Evolutionary conservation across 2,888 invertebrate genomes (phyloP).

Genomic region (Agrotis puta): DNA sequence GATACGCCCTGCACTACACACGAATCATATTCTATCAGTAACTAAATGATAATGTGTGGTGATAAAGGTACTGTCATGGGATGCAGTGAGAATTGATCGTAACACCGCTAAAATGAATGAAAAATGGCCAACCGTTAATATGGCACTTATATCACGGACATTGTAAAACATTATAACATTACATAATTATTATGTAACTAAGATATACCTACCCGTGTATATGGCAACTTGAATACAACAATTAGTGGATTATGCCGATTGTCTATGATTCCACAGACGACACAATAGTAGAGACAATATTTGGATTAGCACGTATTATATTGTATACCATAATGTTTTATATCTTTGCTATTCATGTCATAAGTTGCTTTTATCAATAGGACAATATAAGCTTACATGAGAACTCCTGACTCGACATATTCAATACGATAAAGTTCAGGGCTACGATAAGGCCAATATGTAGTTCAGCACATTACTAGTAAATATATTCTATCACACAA

Average conservation of each 20-base stretch:
- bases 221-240: constrained; percentile 78
- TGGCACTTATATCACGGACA: constrained; percentile 87
- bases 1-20: constrained; percentile 43
- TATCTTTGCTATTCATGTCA: constrained; percentile 27
- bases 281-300: constrained; percentile 46
- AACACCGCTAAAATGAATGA: constrained; percentile 71
- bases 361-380: constrained; percentile 39
- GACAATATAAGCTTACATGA: constrained; percentile 32
- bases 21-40: constrained; percentile 56
- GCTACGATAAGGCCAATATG: constrained; percentile 54
- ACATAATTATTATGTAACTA: constrained; percentile 67
- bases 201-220: constrained; percentile 79
- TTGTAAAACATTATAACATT: constrained; percentile 70
- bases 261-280: constrained; percentile 64
- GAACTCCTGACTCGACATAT: constrained; percentile 35
- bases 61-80: constrained; percentile 78
- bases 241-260: constrained; percentile 73
- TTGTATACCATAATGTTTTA: constrained; percentile 27
- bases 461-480: constrained; percentile 56
- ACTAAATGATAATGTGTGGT: constrained; percentile 58
- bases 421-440: constrained; percentile 44
- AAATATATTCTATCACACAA: constrained; percentile 55
- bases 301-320: constrained; percentile 35
- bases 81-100: constrained; percentile 71
- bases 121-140: constrained; percentile 79